Evolutionary conservation across 2,113 vertebrate genomes (phyloP).

Genomic region (Melanostigma gelatinosum): DNA sequence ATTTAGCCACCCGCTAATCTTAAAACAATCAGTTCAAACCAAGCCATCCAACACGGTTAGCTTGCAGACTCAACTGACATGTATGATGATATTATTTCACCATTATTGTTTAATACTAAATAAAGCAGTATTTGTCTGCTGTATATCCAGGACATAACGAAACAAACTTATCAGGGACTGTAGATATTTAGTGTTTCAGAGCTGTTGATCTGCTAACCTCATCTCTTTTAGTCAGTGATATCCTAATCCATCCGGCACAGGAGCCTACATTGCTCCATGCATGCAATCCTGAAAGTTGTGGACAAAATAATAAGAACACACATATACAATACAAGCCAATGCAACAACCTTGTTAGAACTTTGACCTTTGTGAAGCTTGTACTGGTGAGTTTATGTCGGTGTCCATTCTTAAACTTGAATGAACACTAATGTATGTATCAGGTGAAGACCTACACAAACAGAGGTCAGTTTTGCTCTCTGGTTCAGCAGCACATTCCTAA

Average conservation of each 20-base stretch:
- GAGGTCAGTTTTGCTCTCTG: background rate
- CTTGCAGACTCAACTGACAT: background rate
- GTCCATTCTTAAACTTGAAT: background rate
- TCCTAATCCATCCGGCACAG: conserved; percentile 43
- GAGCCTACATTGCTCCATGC: conserved; percentile 3
- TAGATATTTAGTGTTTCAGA: background rate
- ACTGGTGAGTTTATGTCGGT: background rate
- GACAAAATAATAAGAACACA: background rate
- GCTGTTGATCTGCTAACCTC: conserved; percentile 48
- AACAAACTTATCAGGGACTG: background rate
- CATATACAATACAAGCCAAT: background rate
- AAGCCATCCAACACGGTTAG: background rate
- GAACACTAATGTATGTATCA: background rate
- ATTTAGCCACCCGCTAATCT: background rate
- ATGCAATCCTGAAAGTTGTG: conserved; percentile 6
- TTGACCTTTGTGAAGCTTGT: background rate
- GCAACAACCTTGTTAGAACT: background rate
- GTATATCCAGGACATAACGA: background rate
- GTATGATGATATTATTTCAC: background rate
- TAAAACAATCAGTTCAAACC: background rate
- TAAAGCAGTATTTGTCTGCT: background rate
- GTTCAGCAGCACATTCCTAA: conserved; percentile 32
- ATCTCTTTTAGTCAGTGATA: conserved; percentile 60
- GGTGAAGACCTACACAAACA: background rate
- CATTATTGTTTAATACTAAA: background rate